Evolutionary conservation across 1,140 invertebrate species (phyloP), one percentile per base, ranked within the genome.

Genomic region (Mamestra configurata): DNA sequence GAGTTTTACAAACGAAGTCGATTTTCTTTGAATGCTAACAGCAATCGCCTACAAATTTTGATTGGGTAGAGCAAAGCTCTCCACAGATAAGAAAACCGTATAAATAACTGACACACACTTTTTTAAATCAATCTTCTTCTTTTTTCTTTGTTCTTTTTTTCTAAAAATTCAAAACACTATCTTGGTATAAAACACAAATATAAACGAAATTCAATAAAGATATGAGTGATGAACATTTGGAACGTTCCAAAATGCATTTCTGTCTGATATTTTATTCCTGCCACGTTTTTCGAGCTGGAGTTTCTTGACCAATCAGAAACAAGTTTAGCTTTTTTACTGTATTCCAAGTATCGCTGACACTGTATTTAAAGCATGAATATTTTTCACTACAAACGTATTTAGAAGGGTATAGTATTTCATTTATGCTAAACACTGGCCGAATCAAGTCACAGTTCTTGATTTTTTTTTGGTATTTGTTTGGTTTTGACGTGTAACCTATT

Each of bases 221-320:
- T n/a, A n/a, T n/a, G n/a, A n/a, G n/a, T n/a, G n/a, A n/a, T n/a
- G n/a, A n/a, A n/a, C n/a, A 0, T 5, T 55, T 24, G 27, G 2
- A 31, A 31, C 27, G 27, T 31, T 31, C 27, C 2, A 31, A 31
- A 10, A 55, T 55, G 2, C 6, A 55, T 55, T 55, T 55, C n/a
- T n/a, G n/a, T 55, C 22, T 49, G 15, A 49, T n/a, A 49, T n/a
- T n/a, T n/a, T n/a, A n/a, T 49, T 49, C 46, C 81, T 77, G 93
- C 93, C 93, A 94, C 93, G 93, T 94, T 90, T 94, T 93, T 88
- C 88, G 88, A 89, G 35, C 89, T 94, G 93, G 93, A 94, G 91
- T 88, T 77, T 84, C 70, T 87, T 76, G 78, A 71, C 93, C 92
- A 94, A 94, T 94, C 61, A 83, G 53, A 86, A 79, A 22, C 43